Conservation (phyloP, 2,113 vertebrate genomes). For the Dicentrarchus labrax region DNA sequence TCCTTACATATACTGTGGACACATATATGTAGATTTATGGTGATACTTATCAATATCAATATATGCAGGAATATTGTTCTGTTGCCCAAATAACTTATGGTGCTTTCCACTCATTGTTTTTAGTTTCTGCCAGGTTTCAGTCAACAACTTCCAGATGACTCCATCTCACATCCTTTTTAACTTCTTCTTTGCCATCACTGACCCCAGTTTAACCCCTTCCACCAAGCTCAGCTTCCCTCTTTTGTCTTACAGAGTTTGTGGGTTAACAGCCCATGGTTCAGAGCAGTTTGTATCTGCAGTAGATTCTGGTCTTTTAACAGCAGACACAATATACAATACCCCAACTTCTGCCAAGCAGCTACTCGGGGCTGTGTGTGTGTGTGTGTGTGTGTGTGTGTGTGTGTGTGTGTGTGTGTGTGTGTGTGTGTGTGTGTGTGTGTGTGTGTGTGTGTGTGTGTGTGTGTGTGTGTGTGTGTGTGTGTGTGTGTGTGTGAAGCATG, state of each 20-base stretch:
- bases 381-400: neutral
- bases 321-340: too few species aligned
- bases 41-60: neutral
- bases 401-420: neutral
- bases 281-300: neutral
- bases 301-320: neutral
- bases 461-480: neutral
- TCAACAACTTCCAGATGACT: conserved; percentile 73
- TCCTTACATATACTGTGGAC: neutral
- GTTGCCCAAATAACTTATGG: neutral
- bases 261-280: conserved; percentile 16
- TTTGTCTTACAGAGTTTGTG: conserved; percentile 23
- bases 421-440: neutral
- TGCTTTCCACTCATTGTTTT: conserved; percentile 36
- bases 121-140: conserved; percentile 49
- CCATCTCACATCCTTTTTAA: conserved; percentile 71
- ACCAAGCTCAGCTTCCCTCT: conserved; percentile 44
- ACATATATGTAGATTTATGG: neutral
- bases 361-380: neutral
- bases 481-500: neutral
- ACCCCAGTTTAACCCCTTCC: conserved; percentile 62
- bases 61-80: neutral
- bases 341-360: too few species aligned
- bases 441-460: neutral
- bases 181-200: conserved; percentile 66